Base-by-base conservation (phyloP, 2,888 invertebrate genomes). In the Melieria crassipennis region DNA sequence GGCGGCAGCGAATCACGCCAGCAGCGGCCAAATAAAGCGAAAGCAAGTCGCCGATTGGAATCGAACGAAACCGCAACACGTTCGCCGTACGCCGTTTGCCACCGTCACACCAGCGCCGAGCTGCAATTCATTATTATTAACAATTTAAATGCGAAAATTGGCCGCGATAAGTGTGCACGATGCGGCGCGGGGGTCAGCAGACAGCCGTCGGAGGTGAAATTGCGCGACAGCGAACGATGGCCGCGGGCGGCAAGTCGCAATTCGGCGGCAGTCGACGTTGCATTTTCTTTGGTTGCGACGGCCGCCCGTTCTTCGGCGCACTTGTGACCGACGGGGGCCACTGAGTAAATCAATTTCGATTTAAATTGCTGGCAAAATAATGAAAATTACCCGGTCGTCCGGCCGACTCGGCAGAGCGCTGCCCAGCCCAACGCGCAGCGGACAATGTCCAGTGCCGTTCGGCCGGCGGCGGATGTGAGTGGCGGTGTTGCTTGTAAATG, bases 331-430 rank as follows among this genome's bases (percentile, higher is more conserved):
- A 58, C 57, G 47, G 48, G 46, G 48, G 30, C 48, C 47, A 67
- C 48, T 61, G 16, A 58, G 58, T 48, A 64, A 69, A 64, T 69
- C 63, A 64, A 69, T 64, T 64, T 69, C 64, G 58, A 57, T 64
- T 69, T 48, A 64, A 69, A 69, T 69, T 64, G 64, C 58, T 58
- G 58, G 57, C 7, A 10, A 50, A 63, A 63, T 69, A 64, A 50
- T 64, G 69, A 69, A 63, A 69, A 58, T 69, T 48, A 50, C 50
- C 60, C 30, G 45, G 7, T 43, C 30, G 52, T 11, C 64, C 5
- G 58, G 30, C 30, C 30, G 30, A 30, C 30, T 30, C 3, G 30
- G 30, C 30, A 2, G 3, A 30, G 30, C 30, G 30, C 30, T 30
- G 30, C 30, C 30, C 30, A 30, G 30, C 30, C 30, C 30, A 30